Evolutionary conservation across 2,888 invertebrate genomes (phyloP).

Genomic region (Acrocera orbiculus): DNA sequence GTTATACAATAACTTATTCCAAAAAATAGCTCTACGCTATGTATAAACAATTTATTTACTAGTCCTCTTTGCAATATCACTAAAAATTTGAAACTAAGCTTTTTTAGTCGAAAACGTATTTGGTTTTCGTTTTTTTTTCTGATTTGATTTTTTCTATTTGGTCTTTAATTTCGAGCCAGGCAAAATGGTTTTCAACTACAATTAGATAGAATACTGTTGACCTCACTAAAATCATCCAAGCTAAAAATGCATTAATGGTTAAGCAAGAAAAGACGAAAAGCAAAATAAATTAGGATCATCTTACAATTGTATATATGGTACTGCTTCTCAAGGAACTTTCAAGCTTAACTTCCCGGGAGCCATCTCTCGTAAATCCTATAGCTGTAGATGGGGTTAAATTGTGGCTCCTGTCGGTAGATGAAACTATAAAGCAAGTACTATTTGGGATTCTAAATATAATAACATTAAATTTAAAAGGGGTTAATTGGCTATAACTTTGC

Average conservation of each 20-base stretch:
- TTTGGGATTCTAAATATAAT: conserved; percentile 6
- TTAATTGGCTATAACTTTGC: conserved; percentile 16
- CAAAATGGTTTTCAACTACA: no score
- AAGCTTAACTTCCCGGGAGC: not conserved
- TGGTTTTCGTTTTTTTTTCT: no score
- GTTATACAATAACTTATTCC: no score
- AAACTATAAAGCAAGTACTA: conserved; percentile 6
- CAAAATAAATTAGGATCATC: conserved; percentile 6
- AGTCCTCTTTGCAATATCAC: no score
- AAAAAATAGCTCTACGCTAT: no score
- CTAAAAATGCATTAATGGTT: conserved; percentile 2
- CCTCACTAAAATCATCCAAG: no score
- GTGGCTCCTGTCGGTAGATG: conserved; percentile 1
- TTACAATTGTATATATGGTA: not conserved
- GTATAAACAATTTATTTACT: no score
- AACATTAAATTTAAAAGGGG: conserved; percentile 16
- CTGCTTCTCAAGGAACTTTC: not conserved
- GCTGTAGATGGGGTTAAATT: not conserved
- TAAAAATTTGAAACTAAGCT: no score
- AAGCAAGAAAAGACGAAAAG: conserved; percentile 5
- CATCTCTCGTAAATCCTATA: not conserved
- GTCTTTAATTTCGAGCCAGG: no score
- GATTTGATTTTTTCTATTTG: no score
- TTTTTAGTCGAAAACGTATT: no score
- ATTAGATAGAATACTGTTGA: no score